phyloP scores from a whole-genome alignment of 2,888 invertebrate species.

The Bellardia bayeri region DNA sequence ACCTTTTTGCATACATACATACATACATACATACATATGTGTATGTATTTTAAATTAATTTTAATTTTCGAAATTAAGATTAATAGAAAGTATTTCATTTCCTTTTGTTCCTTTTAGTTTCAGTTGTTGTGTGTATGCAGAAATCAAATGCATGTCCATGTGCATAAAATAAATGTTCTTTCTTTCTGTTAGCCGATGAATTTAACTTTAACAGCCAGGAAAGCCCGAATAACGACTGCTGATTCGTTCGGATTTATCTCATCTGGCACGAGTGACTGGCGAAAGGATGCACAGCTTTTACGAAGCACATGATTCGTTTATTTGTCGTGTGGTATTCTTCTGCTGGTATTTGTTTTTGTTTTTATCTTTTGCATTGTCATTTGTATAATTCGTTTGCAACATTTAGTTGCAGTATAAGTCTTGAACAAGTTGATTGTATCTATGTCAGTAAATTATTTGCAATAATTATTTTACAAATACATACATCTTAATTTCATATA shows the following conservation, averaged over 20 bases:
- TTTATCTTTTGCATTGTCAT: conserved; percentile 57
- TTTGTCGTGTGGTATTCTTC: conserved; percentile 30
- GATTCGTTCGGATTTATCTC: conserved; percentile 46
- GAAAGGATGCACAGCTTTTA: conserved; percentile 53
- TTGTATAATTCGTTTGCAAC: conserved; percentile 67
- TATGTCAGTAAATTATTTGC: conserved; percentile 53
- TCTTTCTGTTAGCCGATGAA: conserved; percentile 21
- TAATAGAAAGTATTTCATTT: conserved; percentile 17
- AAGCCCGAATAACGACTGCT: conserved; percentile 18
- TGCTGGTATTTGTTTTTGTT: conserved; percentile 47
- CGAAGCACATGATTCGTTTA: conserved; percentile 52
- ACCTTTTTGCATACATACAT: not conserved
- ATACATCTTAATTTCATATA: conserved; percentile 9
- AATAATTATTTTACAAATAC: conserved; percentile 56
- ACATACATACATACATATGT: not conserved
- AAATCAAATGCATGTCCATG: not conserved
- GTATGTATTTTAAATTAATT: not conserved
- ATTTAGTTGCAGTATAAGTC: conserved; percentile 71
- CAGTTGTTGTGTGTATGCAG: not conserved
- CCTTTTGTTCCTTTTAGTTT: not conserved
- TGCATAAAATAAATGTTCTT: not conserved
- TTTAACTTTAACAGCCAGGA: conserved; percentile 19
- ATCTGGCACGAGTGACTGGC: conserved; percentile 34
- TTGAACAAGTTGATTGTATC: conserved; percentile 68
- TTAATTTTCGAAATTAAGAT: conserved; percentile 11